Evolutionary conservation across 2,113 vertebrate species (phyloP).

Genomic region (Poicephalus meyeri): DNA sequence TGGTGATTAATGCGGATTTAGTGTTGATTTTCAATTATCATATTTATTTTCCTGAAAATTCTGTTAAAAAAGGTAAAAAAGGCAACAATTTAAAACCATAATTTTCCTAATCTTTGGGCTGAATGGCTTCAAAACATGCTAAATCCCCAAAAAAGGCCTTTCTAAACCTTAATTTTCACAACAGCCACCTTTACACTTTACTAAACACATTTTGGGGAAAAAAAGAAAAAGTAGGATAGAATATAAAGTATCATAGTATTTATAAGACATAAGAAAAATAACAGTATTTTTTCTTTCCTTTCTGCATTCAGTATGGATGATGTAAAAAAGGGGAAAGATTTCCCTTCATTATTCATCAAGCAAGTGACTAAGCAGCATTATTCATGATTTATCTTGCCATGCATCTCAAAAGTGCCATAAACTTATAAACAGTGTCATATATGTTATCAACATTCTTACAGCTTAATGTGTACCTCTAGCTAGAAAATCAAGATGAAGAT

Average conservation of each 20-base stretch:
- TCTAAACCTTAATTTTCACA: neutral
- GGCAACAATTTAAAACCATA: neutral
- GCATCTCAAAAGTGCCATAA: neutral
- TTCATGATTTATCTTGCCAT: neutral
- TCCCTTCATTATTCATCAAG: neutral
- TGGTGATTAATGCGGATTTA: neutral
- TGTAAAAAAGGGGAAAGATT: neutral
- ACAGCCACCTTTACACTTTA: neutral
- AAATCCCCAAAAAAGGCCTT: neutral
- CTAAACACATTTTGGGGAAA: neutral
- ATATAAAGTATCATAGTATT: neutral
- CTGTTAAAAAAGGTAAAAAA: neutral
- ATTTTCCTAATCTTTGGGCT: neutral
- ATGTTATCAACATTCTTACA: neutral
- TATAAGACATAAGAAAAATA: neutral
- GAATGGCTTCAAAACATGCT: neutral
- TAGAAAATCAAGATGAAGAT: neutral
- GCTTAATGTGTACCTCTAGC: neutral
- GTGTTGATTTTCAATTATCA: neutral
- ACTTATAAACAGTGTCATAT: neutral
- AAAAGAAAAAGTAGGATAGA: neutral
- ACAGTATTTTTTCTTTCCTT: neutral
- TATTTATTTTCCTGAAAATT: neutral
- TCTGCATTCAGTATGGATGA: neutral
- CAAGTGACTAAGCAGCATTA: slow-evolving; percentile 6